A percentile compares a stretch with the other conserved stretches of the same genome.
These are phyloP conservation scores for Papilio dardanus DNA, from an alignment of 1,140 invertebrate species.

Conservation along the genomic window DNA sequence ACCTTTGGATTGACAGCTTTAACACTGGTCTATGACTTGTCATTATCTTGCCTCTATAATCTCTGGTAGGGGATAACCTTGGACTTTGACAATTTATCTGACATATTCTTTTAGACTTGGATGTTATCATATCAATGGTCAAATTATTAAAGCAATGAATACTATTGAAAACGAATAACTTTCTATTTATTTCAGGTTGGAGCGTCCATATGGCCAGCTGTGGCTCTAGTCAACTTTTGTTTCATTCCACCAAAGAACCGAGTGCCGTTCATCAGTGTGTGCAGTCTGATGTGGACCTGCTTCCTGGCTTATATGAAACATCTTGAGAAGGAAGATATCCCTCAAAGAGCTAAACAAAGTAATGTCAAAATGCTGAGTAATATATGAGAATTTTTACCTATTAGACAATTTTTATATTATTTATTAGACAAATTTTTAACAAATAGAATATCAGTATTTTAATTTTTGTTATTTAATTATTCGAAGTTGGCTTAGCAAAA, in stretches of 20 bases:
- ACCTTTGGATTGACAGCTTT: no score
- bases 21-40: not conserved
- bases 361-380: slow-evolving; percentile 38
- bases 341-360: slow-evolving; percentile 38
- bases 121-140: not conserved
- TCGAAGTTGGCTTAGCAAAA: not conserved
- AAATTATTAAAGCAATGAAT: no score
- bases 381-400: slow-evolving; percentile 31
- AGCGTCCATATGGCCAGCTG: slow-evolving; percentile 90
- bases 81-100: not conserved
- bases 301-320: slow-evolving; percentile 94
- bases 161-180: no score
- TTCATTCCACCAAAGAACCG: slow-evolving; percentile 90
- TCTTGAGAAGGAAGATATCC: slow-evolving; percentile 80
- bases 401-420: not conserved
- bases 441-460: slow-evolving; percentile 27
- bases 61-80: not conserved
- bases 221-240: slow-evolving; percentile 92
- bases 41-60: not conserved
- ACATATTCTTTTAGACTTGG: not conserved
- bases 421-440: not conserved
- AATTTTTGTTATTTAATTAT: not conserved
- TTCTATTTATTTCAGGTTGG: slow-evolving; percentile 86
- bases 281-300: slow-evolving; percentile 92
- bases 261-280: slow-evolving; percentile 91